Conservation (phyloP, 2,888 invertebrate species). For the Cryptophagus acutangulus region DNA sequence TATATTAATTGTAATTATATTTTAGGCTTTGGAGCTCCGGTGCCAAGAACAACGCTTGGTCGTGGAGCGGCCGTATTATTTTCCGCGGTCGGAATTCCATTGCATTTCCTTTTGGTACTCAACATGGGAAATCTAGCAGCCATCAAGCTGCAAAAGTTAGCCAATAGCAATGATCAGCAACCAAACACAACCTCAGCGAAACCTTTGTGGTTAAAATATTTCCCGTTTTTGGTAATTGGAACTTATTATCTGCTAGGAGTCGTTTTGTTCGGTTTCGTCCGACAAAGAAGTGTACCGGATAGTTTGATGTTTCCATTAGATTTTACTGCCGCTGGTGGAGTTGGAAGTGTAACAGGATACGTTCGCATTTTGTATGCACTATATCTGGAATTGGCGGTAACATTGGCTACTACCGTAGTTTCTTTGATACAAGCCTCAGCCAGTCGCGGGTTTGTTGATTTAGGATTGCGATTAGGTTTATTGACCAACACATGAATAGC, state of each 20-base stretch:
- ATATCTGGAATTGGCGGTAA: constrained; percentile 64
- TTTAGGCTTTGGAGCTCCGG: constrained; percentile 67
- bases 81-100: constrained; percentile 62
- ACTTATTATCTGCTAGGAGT: constrained; percentile 59
- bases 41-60: constrained; percentile 61
- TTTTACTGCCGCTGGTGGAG: constrained; percentile 65
- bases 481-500: constrained; percentile 50
- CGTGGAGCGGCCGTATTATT: constrained; percentile 59
- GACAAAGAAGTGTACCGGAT: constrained; percentile 51
- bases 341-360: constrained; percentile 56
- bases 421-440: constrained; percentile 58
- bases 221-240: constrained; percentile 47
- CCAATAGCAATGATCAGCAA: constrained; percentile 33
- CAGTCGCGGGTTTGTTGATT: constrained; percentile 52
- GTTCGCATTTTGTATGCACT: constrained; percentile 60
- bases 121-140: constrained; percentile 54
- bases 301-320: constrained; percentile 63
- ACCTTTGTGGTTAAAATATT: constrained; percentile 43
- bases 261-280: constrained; percentile 56
- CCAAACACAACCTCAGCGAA: constrained; percentile 30
- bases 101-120: constrained; percentile 59
- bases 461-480: constrained; percentile 53
- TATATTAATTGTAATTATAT: constrained; percentile 21
- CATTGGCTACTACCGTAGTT: constrained; percentile 57
- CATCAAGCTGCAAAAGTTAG: constrained; percentile 49